These are phyloP conservation scores for Tricholauxania praeusta DNA, from an alignment of 2,888 invertebrate genomes.

Conservation along the genomic window DNA sequence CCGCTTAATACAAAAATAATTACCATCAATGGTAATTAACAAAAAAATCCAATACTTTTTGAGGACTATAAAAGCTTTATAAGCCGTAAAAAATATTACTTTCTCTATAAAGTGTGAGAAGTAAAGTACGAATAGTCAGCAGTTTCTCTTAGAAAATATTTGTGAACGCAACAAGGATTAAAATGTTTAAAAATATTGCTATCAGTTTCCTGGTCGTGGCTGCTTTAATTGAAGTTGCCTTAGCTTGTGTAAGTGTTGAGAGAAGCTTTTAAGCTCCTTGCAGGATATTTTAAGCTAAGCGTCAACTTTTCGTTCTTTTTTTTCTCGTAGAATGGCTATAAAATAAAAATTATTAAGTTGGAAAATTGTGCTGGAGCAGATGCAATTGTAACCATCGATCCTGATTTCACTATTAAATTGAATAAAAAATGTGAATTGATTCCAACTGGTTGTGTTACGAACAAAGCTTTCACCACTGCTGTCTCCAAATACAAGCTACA, in stretches of 20 bases:
- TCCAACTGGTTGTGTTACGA: constrained; percentile 65
- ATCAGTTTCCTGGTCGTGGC: constrained; percentile 29
- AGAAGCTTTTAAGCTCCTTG: neutral
- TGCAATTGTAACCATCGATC: constrained; percentile 56
- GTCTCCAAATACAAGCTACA: constrained; percentile 63
- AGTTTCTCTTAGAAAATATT: neutral
- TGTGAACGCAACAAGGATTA: neutral
- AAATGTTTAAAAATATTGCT: neutral
- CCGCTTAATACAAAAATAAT: constrained; percentile 59
- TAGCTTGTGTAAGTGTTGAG: constrained; percentile 60
- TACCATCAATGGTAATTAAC: constrained; percentile 39
- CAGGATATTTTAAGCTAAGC: neutral
- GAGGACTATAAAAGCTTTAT: constrained; percentile 18
- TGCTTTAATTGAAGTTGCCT: constrained; percentile 46
- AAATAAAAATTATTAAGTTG: constrained; percentile 59
- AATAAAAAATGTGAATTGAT: constrained; percentile 68
- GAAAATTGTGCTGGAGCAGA: constrained; percentile 63
- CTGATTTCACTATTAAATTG: constrained; percentile 58
- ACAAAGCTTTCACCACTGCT: constrained; percentile 66
- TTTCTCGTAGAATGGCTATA: constrained; percentile 62
- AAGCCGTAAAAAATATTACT: neutral
- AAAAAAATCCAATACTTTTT: neutral
- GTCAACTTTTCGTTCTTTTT: neutral
- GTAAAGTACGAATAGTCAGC: neutral
- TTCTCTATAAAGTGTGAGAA: neutral